Evolutionary conservation across 2,797 vertebrate genomes (phyloP).

Genomic region (Cryptoprocta ferox): DNA sequence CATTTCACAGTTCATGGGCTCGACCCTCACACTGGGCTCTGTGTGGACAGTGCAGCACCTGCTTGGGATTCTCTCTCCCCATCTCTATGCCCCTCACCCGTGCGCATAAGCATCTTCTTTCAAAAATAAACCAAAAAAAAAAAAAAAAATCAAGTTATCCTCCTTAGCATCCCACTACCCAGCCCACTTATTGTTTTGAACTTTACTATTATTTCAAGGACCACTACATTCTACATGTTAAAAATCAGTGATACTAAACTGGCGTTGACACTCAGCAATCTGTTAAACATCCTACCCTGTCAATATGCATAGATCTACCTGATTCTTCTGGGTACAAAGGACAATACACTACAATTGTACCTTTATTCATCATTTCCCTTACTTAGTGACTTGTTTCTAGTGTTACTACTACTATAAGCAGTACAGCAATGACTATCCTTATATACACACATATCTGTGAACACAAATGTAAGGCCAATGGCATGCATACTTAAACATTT

Average conservation of each 20-base stretch:
- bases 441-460: not conserved
- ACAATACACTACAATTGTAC: not conserved
- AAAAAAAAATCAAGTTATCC: not conserved
- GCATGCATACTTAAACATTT: not conserved
- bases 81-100: too few relatives aligned
- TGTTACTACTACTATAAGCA: not conserved
- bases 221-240: not conserved
- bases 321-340: not conserved
- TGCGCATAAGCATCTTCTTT: too few relatives aligned
- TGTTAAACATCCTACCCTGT: not conserved
- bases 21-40: too few relatives aligned
- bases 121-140: not conserved
- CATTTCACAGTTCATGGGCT: too few relatives aligned
- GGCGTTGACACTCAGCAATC: not conserved
- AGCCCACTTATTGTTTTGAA: not conserved
- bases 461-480: not conserved
- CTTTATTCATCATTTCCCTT: not conserved
- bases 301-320: not conserved
- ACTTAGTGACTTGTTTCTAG: not conserved
- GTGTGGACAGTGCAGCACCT: too few relatives aligned
- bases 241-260: not conserved
- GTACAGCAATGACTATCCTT: not conserved
- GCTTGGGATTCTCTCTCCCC: too few relatives aligned
- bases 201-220: not conserved
- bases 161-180: not conserved